Base-by-base conservation (phyloP, 2,888 invertebrate species). In the Phytoseiulus persimilis region DNA sequence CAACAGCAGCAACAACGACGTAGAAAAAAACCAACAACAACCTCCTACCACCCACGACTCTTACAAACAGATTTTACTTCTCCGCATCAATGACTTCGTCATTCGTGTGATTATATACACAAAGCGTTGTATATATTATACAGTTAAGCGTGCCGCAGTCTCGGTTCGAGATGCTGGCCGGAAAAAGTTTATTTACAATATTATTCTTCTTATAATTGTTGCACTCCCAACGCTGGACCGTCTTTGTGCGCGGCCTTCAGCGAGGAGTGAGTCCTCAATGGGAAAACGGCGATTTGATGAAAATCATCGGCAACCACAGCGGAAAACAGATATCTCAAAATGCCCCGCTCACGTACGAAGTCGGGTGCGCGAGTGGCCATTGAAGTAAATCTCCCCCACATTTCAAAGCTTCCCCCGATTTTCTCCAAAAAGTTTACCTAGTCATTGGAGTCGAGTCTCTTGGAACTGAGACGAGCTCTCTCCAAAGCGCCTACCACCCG, bases 171-270 rank as follows among this genome's bases (percentile, higher is more conserved):
- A 65, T 65, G 65, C 65, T 65, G 65, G 65, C 65, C 65, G 65
- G 65, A 65, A 65, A 65, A 65, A 65, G 65, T 65, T 65, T 65
- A 65, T 65, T 65, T 65, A 65, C 65, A 65, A 65, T 65, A 65
- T 65, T 65, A 65, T 65, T 65, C 65, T 65, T 65, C 65, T 65
- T 65, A 65, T 65, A 65, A 65, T 65, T 65, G 65, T 65, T 65
- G 65, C 65, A 18, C 65, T 65, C 65, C 23, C 28, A 28, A 14
- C 65, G 5, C 65, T 65, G 65, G 65, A 2, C 65, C 65, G 65
- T 65, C 65, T 65, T 65, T 65, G 65, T 65, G 23, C 23, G 1
- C 65, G 65, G 65, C 28, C 18, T 11, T 23, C 65, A 65, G 65
- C 65, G 5, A 11, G 28, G 65, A 65, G 65, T 65, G 65, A 18